Base-by-base conservation (phyloP, 64 coral and sea anemone species). In the Dendronephthya gigantea region DNA sequence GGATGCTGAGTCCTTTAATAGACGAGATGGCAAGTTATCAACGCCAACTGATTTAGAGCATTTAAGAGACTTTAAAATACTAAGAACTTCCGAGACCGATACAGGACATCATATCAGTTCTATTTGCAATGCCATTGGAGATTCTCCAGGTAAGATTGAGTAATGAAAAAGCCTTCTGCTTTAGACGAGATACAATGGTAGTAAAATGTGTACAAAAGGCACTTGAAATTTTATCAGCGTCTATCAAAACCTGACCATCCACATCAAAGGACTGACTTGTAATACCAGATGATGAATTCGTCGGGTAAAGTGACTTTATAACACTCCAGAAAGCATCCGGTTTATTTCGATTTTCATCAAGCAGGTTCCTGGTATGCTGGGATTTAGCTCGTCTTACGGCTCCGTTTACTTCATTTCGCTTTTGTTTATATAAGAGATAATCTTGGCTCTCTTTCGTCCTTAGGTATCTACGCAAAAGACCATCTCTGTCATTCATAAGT, bases 401-500 rank as follows among this genome's bases (percentile, higher is more conserved):
- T 35, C 29, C 34, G 69, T 29, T 75, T 75, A 75, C 69, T 27
- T 38, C 29, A 16, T 75, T 75, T 8, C 30, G 30, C 69, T 75
- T n/a, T n/a, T n/a, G n/a, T n/a, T n/a, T n/a, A n/a, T n/a, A n/a
- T n/a, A n/a, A n/a, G n/a, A n/a, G n/a, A n/a, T n/a, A n/a, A n/a
- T n/a, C n/a, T n/a, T n/a, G n/a, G n/a, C n/a, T n/a, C n/a, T n/a
- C n/a, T n/a, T n/a, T n/a, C n/a, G n/a, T n/a, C 17, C 30, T 34
- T 12, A 25, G 30, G 25, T 75, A 75, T 75, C 35, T 75, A 75
- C 30, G 69, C 28, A 75, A 30, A 23, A 75, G 35, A 75, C 69
- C 4, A 75, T 75, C 69, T 32, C 9, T 32, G n/a, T 75, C n/a
- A 75, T 75, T 75, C 69, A 75, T 75, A 75, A 75, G 69, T 27